Percentiles rank a stretch among this genome's conserved stretches.
Conservation (phyloP, 2,113 vertebrate genomes). For the Rhynchomys soricoides region DNA sequence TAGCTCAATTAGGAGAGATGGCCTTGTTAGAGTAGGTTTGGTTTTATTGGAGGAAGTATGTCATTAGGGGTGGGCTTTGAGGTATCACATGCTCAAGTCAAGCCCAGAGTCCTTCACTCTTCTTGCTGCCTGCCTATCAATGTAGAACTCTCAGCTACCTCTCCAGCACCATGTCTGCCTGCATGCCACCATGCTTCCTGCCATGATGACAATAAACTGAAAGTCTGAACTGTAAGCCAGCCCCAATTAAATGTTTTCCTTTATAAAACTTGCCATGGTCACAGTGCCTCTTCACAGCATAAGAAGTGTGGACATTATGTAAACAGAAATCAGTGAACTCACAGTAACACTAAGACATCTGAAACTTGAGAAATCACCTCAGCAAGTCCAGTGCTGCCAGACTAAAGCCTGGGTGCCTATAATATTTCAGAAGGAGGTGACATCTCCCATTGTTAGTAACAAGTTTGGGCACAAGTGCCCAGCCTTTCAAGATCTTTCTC, state of each 20-base stretch:
- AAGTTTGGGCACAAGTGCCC: not conserved
- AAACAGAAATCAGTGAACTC: not conserved
- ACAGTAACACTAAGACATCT: not conserved
- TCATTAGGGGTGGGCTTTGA: not conserved
- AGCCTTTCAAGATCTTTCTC: not conserved
- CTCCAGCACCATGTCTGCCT: no score
- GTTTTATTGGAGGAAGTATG: not conserved
- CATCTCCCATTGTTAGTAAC: not conserved
- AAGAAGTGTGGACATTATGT: not conserved
- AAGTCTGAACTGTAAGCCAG: not conserved
- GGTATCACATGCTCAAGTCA: not conserved
- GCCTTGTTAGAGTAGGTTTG: not conserved
- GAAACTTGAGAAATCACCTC: not conserved
- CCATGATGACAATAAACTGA: not conserved
- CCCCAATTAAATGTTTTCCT: not conserved
- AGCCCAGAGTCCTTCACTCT: no score
- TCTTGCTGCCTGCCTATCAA: no score
- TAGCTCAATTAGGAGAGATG: not conserved
- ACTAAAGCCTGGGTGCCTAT: not conserved
- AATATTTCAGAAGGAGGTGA: not conserved
- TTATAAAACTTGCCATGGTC: not conserved
- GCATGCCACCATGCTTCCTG: not conserved
- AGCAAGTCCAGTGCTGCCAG: not conserved
- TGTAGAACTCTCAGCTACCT: no score
- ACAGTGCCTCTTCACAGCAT: not conserved